These are phyloP conservation scores for Arnoldichthys spilopterus DNA, from an alignment of 2,797 vertebrate species.

Conservation along the genomic window DNA sequence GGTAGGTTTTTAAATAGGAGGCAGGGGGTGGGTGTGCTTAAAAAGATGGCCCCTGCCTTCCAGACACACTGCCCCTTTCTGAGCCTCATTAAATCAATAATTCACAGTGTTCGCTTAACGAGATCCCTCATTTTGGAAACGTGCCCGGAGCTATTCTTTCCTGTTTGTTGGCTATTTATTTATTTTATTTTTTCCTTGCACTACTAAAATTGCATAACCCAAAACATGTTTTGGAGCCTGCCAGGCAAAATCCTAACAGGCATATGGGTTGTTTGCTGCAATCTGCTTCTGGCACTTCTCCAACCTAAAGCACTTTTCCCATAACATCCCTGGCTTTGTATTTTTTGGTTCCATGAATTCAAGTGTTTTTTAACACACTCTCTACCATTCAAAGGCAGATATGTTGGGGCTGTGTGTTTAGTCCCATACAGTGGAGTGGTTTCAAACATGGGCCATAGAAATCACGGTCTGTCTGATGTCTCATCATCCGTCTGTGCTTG, in stretches of 20 bases:
- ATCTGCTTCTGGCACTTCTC: background rate
- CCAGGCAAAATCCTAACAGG: slow-evolving; percentile 3
- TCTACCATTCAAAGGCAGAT: background rate
- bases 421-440: background rate
- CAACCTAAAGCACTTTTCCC: background rate
- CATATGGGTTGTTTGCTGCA: slow-evolving; percentile 15
- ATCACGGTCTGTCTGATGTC: background rate
- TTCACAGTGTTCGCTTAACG: slow-evolving; percentile 1
- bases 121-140: slow-evolving; percentile 24
- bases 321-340: background rate
- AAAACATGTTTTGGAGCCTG: background rate
- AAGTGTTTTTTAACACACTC: background rate
- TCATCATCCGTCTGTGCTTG: background rate
- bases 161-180: background rate
- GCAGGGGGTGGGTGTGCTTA: background rate
- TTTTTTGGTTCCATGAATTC: background rate
- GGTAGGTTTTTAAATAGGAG: background rate
- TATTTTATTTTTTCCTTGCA: background rate
- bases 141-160: background rate
- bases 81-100: slow-evolving; percentile 22
- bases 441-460: background rate
- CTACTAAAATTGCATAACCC: slow-evolving; percentile 9
- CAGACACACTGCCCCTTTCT: background rate
- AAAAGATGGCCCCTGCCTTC: slow-evolving; percentile 8
- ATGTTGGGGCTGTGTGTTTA: background rate